Base-by-base conservation (phyloP, 2,888 invertebrate genomes). In the Oxycera nigricornis region DNA sequence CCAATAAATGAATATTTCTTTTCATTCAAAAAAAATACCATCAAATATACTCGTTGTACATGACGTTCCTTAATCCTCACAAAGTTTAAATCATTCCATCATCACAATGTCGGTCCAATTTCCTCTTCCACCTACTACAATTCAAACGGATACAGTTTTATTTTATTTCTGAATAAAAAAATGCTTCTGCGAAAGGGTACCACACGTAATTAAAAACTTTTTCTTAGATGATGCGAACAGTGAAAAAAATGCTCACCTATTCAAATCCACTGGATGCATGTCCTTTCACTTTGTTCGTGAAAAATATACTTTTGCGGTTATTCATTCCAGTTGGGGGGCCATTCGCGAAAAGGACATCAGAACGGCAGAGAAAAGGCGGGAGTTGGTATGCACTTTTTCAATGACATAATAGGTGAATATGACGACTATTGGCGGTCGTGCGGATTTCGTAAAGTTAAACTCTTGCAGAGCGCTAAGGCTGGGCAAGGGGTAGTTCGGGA, bases 151-250 rank as follows among this genome's bases (percentile, higher is more conserved):
- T 59, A 75, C 73, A 68, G 67, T 75, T 73, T 73, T 70, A 41
- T 50, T 28, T 30, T 50, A 68, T 50, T n/a, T 17, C 17, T 35
- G 6, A 31, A 73, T 50, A 73, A 41, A 70, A 72, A 55, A 62
- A 59, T 31, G 72, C 22, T 41, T 14, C 20, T 59, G 28, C 39
- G 70, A 11, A 26, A 76, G 76, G 73, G 74, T 74, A 76, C n/a
- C n/a, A 76, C 76, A 72, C 73, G 76, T 76, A 76, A 76, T 76
- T 76, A 76, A 76, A 76, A 76, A 76, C 73, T 76, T 76, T 73
- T 74, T 46, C 74, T 67, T 76, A 74, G 57, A 67, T 74, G 61
- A 1, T 55, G 31, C 24, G 14, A 46, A 52, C 26, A 68, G 20
- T 11, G 39, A 28, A 57, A 39, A 39, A 72, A 52, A 41, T 68